Percentiles rank a stretch among this genome's conserved stretches.
Conservation (phyloP, 1,140 invertebrate genomes). For the Pseudomyrmex concolor region DNA sequence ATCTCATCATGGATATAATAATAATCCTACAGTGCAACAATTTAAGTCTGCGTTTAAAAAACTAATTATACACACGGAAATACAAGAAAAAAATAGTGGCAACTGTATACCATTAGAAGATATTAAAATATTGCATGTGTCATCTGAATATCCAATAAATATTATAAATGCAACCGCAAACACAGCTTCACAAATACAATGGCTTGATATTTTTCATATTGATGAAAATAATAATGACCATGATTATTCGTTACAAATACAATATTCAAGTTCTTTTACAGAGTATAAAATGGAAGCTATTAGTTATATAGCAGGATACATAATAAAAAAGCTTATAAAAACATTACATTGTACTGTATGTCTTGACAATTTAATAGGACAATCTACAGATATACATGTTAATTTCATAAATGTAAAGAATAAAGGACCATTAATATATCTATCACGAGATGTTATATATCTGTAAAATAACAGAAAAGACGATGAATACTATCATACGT, state of each 20-base stretch:
- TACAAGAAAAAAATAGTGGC: neutral
- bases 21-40: conserved; percentile 2
- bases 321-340: neutral
- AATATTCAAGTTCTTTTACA: neutral
- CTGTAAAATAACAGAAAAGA: neutral
- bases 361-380: neutral
- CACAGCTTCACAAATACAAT: neutral
- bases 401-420: neutral
- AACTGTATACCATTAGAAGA: conserved; percentile 8
- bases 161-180: neutral
- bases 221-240: neutral
- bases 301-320: neutral
- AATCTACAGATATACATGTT: neutral
- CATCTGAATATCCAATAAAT: neutral
- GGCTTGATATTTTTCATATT: neutral
- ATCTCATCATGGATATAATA: conserved; percentile 14
- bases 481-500: neutral
- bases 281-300: conserved; percentile 3
- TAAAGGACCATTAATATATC: conserved; percentile 3
- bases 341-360: conserved; percentile 1
- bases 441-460: neutral
- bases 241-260: neutral
- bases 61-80: conserved; percentile 6
- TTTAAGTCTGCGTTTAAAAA: conserved; percentile 19
- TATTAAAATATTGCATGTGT: neutral